Base-by-base conservation (phyloP, 2,113 vertebrate species). In the Chloropsis hardwickii region DNA sequence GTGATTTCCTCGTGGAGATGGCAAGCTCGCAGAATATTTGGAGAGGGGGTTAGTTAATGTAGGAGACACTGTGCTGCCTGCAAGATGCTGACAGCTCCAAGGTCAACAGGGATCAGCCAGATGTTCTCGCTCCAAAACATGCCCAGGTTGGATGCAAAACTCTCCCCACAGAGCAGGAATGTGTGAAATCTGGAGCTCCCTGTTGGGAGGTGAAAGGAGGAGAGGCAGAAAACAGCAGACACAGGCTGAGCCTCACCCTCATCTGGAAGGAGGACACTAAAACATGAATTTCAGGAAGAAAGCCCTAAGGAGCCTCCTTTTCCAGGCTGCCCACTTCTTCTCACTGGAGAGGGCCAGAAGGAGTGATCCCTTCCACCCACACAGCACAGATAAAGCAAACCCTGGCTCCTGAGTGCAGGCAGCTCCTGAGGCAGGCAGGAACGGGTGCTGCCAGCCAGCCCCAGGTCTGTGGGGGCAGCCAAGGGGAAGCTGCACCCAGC, bases 51-150 rank as follows among this genome's bases (percentile, higher is more conserved):
- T 40, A 44, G 76, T 72, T 73, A 29, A 39, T 3, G 18, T 2
- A 92, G 51, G 82, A 95, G 78, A 87, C 2, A 2, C 53, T 50
- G 66, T 5, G 9, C 53, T 64, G 53, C 86, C 66, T 81, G 83
- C 73, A 90, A 64, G 91, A 61, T 84, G 78, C 40, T n/a, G 65
- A 65, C 28, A 25, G 67, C 74, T 97, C 94, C 95, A 97, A 97
- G 88, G 93, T 91, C 93, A 96, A 87, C 39, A 96, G 92, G 90
- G 94, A 81, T 33, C 92, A 33, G 96, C 95, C 96, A 94, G 91
- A 93, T 93, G 93, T 31, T 91, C 81, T 88, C 10, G 3, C 93
- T 97, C 96, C 95, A 97, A 81, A 92, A 84, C 90, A 93, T 89
- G 95, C 91, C 95, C 92, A 95, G 85, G 51, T 69, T 81, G 95